phyloP scores from a whole-genome alignment of 2,113 vertebrate species.

The Anoura caudifer region DNA sequence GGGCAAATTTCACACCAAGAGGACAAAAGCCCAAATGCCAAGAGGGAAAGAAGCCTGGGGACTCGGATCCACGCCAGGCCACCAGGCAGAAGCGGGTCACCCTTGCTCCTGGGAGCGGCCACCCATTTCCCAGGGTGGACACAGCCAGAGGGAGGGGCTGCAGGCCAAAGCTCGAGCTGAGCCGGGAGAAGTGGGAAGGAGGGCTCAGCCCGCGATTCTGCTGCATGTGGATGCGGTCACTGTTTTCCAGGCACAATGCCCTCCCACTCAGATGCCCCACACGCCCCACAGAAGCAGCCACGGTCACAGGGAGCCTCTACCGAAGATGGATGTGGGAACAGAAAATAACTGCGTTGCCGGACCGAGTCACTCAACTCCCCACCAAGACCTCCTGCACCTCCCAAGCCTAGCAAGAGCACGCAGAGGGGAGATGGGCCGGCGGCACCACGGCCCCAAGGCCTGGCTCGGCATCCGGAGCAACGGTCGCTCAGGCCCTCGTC shows the following conservation, averaged over 20 bases:
- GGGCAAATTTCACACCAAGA: conserved; percentile 74
- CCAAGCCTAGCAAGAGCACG: not conserved
- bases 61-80: not conserved
- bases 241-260: not conserved
- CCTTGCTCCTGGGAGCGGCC: not conserved
- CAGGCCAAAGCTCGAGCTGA: not conserved
- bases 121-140: not conserved
- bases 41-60: not conserved
- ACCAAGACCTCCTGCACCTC: not conserved
- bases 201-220: not conserved
- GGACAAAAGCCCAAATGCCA: conserved; percentile 16
- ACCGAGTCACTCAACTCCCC: not conserved
- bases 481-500: not conserved
- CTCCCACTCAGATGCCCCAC: not conserved
- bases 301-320: not conserved
- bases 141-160: not conserved
- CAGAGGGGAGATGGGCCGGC: not conserved
- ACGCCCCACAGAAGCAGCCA: not conserved
- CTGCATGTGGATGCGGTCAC: too few species aligned
- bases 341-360: not conserved
- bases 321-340: not conserved
- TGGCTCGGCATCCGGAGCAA: too few species aligned
- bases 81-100: not conserved
- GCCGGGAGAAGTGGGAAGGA: not conserved
- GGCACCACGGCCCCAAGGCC: not conserved